Evolutionary conservation across 2,888 invertebrate genomes (phyloP), one percentile per base, ranked within the genome.

Genomic region (Pachymerium ferrugineum): DNA sequence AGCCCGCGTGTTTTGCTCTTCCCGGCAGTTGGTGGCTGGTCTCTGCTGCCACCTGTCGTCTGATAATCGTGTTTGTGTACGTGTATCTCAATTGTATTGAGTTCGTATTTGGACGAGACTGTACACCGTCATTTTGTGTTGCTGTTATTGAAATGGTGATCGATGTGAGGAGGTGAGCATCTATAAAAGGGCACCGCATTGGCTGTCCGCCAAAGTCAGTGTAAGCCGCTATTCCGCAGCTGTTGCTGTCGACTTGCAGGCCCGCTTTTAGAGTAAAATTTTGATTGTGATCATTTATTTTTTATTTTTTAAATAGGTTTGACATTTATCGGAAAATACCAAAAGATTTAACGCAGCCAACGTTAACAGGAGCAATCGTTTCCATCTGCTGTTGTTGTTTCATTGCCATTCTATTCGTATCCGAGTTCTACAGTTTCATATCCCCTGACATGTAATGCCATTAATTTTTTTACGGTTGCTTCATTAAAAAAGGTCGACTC

Each of bases 321-420:
- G 87, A 87, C 77, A 84, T 87, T 70, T 87, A 87, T 78, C 83
- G 87, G n/a, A 87, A 87, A 79, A 83, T 87, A 16, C 86, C 86
- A 0, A 86, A 86, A 78, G 87, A 87, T 79, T 80, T 87, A 74
- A 87, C 87, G 0, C 86, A 87, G 79, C 86, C 87, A 0, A 87
- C 87, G 1, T 76, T 83, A 1, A 83, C 85, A 12, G 86, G 86
- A 35, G 86, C 86, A 28, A 78, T 83, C 31, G 85, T 86, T 67
- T 86, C 86, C 10, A 79, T 86, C 16, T 78, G 80, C 77, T 85
- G 86, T 77, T 80, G 83, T 35, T 75, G 83, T 25, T 85, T 86
- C 76, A 86, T 86, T 75, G 68, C 80, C 6, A 81, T 83, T 74
- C 81, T 86, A n/a, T 83, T 86, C 74, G 38, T 84, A 3, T 84